Evolutionary conservation across 1,140 invertebrate species (phyloP).

Genomic region (Pentalonia nigronervosa): DNA sequence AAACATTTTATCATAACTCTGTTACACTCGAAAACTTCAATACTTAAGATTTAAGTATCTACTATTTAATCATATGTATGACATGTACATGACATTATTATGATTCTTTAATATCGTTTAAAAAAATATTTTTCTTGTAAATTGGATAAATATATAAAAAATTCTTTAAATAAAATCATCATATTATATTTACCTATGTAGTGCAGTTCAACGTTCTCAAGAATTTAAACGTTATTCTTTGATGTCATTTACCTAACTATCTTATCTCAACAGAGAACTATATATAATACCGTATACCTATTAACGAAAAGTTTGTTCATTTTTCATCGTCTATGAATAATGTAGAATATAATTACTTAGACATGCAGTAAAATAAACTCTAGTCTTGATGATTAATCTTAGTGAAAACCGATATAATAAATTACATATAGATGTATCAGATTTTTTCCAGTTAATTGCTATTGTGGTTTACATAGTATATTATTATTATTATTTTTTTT

Average conservation of each 20-base stretch:
- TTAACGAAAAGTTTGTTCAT: background rate
- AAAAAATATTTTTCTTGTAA: background rate
- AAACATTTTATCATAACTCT: background rate
- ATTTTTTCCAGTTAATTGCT: background rate
- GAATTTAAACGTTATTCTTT: slow-evolving; percentile 3
- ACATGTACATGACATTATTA: background rate
- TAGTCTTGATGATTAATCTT: background rate
- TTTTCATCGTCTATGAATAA: background rate
- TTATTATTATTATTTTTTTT: background rate
- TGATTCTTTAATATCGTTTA: background rate
- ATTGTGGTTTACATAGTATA: background rate
- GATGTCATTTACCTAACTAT: background rate
- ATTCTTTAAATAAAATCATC: background rate
- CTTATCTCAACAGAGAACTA: background rate
- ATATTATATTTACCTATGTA: background rate
- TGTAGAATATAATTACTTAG: background rate
- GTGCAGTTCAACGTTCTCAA: background rate
- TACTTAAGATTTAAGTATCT: background rate
- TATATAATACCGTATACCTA: background rate
- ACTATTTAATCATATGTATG: background rate
- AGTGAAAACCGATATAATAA: background rate
- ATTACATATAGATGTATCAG: background rate
- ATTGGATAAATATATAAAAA: background rate
- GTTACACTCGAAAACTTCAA: background rate
- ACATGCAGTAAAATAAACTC: background rate